Base-by-base conservation (phyloP, 2,888 invertebrate species). In the Hirtodrosophila duncani region DNA sequence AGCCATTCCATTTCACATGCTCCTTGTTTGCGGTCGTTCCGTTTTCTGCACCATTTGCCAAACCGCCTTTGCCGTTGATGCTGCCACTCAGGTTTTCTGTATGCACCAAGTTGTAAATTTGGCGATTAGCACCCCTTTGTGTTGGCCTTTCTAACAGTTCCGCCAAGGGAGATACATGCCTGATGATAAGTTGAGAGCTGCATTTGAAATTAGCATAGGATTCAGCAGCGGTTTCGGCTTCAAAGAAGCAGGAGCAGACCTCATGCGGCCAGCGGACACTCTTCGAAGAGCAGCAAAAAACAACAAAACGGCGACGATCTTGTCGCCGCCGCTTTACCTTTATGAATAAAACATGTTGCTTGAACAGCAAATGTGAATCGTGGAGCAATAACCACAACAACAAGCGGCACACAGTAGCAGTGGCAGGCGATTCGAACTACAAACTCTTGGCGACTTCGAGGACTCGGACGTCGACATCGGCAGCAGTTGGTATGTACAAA, bases 31-130 rank as follows among this genome's bases (percentile, higher is more conserved):
- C 61, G 80, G 67, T 78, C 81, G 71, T 82, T 82, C 74, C 72
- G 72, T 69, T 78, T 83, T 83, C 83, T 83, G 83, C 69, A 59
- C 83, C 83, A 83, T 83, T 83, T 83, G 81, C 69, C 65, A 46
- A 39, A 17, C 36, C 39, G 38, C 48, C 37, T 51, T 50, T 51
- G n/a, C n/a, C n/a, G n/a, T n/a, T n/a, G n/a, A n/a, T n/a, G n/a
- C n/a, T n/a, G n/a, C n/a, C n/a, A n/a, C n/a, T n/a, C n/a, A n/a
- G n/a, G n/a, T n/a, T n/a, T n/a, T 31, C 43, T 37, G 24, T 48
- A 33, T 45, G 79, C 80, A 83, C 81, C 81, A 67, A 70, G 83
- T 82, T 82, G 81, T 81, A 83, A 83, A 83, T 83, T 83, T 79
- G 78, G 74, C 83, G 81, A 83, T 83, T 82, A 83, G 81, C 83